phyloP scores from a whole-genome alignment of 2,888 invertebrate genomes.

The Perizoma flavofasciatum region DNA sequence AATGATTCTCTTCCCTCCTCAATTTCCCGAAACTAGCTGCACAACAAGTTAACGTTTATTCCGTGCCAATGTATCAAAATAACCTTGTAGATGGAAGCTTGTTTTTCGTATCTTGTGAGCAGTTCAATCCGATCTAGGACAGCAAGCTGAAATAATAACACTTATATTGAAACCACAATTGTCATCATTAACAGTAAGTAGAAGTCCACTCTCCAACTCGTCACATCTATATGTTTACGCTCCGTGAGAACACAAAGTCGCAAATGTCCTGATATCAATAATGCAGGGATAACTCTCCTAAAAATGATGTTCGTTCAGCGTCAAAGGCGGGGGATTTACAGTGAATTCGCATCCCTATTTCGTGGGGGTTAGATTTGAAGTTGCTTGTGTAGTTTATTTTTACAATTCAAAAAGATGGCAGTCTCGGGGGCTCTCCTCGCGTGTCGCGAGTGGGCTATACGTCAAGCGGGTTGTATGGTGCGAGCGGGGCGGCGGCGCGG shows the following conservation, averaged over 20 bases:
- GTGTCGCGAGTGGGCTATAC: constrained; percentile 33
- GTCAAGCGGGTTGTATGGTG: constrained; percentile 30
- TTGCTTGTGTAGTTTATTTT: constrained; percentile 28
- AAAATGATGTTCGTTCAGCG: constrained; percentile 45
- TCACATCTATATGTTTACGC: constrained; percentile 27
- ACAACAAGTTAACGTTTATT: no score
- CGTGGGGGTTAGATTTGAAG: constrained; percentile 5
- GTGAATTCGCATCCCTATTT: constrained; percentile 31
- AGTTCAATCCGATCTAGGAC: no score
- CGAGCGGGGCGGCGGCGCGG: constrained; percentile 15
- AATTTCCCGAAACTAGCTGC: no score
- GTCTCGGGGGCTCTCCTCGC: constrained; percentile 45
- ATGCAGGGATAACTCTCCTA: constrained; percentile 47
- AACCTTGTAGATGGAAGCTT: no score
- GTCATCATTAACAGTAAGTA: neutral
- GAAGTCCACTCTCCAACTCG: constrained; percentile 16
- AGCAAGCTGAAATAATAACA: no score
- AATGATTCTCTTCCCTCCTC: no score
- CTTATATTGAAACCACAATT: no score
- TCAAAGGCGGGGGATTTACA: constrained; percentile 30
- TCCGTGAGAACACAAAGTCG: constrained; percentile 42
- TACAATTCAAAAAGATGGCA: constrained; percentile 44
- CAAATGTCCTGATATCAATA: constrained; percentile 51
- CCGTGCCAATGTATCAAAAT: no score
- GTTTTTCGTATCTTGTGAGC: no score